A percentile compares a stretch with the other conserved stretches of the same genome.
phyloP scores from a whole-genome alignment of 2,113 vertebrate species.

The Enhydra lutris region DNA sequence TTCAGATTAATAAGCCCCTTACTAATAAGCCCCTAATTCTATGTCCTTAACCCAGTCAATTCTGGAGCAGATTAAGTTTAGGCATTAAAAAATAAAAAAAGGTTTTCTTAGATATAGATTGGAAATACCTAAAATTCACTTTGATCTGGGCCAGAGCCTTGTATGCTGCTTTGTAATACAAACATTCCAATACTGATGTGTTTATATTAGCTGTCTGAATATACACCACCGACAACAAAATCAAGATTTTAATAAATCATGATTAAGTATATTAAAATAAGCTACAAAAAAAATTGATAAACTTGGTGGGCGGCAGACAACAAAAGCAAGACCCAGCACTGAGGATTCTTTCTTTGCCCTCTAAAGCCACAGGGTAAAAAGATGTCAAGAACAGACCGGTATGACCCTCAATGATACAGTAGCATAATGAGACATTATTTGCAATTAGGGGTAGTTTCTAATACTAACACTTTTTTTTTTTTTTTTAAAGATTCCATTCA shows the following conservation, averaged over 20 bases:
- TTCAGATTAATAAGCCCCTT: constrained; percentile 22
- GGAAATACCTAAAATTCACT: constrained; percentile 21
- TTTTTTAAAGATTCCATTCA: too few relatives aligned
- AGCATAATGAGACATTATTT: neutral
- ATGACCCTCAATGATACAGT: neutral
- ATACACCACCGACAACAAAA: neutral
- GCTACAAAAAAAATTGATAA: neutral
- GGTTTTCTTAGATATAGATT: neutral
- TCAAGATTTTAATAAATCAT: neutral
- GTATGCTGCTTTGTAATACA: neutral
- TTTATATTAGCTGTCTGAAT: constrained; percentile 32
- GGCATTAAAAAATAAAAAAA: neutral
- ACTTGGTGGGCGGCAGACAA: neutral
- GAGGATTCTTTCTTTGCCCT: neutral
- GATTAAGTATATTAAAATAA: constrained; percentile 26
- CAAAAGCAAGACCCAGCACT: neutral
- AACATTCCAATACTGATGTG: neutral
- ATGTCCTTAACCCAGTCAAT: neutral
- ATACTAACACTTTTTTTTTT: neutral
- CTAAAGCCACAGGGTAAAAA: neutral
- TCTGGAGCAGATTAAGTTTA: neutral
- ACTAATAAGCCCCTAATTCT: constrained; percentile 4
- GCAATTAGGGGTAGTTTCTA: neutral
- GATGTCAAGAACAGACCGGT: neutral
- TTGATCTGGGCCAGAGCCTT: neutral